Evolutionary conservation across 2,888 invertebrate species (phyloP), one percentile per base, ranked within the genome.

Genomic region (Scelioninae gen. 1): DNA sequence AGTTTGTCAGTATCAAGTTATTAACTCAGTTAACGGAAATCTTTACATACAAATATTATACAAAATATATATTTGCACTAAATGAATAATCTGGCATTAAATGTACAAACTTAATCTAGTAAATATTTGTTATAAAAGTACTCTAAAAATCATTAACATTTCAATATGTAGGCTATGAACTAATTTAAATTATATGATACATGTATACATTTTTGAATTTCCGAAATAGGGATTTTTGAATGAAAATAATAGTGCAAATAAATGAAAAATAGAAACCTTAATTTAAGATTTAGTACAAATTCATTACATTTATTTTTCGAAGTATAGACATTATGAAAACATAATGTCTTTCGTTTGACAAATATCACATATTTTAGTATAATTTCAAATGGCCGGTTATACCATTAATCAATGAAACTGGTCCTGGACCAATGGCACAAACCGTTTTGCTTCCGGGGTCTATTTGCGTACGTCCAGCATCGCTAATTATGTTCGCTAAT

Each of bases 381-480:
- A 98, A 93, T 93, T 97, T 98, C 83, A 98, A 94, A 92, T 98
- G 96, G 63, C 98, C 97, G 16, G 98, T 97, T 45, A 98, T 95
- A 93, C 95, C 93, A 91, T 98, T 96, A 86, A 98, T 94, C 53
- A 95, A 90, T 86, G 94, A 94, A 86, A 95, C 95, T 47, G 96
- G 95, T 4, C 96, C 98, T 58, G 98, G 99, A n/a, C 99, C 99
- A 68, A 99, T 94, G 0, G 97, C 98, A 72, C 98, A 93, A 0
- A 98, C 98, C 75, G 99, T 99, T 88, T 95, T 94, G 9, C 97
- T 96, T 84, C 98, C 98, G 0, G 96, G 95, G 56, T 96, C 96
- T 83, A 99, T 96, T 93, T 99, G 98, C 6, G 98, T 99, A 86
- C 97, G 95, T 1, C 99, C 99, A 5, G 98, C 98, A 93, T 79